phyloP scores from a whole-genome alignment of 2,797 vertebrate species.

The Syngnathus rostellatus region DNA sequence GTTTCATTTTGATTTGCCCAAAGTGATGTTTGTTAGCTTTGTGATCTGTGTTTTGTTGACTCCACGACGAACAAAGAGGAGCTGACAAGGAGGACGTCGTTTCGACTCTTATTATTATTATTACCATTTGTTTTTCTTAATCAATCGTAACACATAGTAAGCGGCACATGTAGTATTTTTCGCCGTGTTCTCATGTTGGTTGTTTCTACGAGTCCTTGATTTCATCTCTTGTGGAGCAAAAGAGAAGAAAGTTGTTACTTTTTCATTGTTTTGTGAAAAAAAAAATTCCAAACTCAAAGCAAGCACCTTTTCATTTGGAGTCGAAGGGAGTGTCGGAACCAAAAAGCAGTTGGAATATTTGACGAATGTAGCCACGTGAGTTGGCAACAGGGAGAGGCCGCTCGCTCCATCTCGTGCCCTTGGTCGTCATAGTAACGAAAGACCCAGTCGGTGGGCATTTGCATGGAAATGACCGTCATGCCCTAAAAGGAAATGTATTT shows the following conservation, averaged over 20 bases:
- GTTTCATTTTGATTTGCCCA: constrained; percentile 45
- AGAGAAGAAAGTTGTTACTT: neutral
- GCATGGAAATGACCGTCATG: neutral
- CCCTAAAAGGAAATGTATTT: neutral
- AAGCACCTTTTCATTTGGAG: too few relatives aligned
- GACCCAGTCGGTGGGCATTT: neutral
- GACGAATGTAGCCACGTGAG: neutral
- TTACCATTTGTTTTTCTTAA: neutral
- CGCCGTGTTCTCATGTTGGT: neutral
- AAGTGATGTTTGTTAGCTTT: constrained; percentile 49
- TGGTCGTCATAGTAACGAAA: neutral
- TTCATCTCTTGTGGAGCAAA: too few relatives aligned
- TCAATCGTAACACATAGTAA: neutral
- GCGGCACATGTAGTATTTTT: neutral
- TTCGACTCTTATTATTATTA: neutral
- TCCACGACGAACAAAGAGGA: constrained; percentile 1
- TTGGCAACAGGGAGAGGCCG: neutral
- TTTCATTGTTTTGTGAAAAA: too few relatives aligned
- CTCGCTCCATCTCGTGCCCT: neutral
- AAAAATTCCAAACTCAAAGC: too few relatives aligned
- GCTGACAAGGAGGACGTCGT: constrained; percentile 44
- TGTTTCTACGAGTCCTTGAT: too few relatives aligned
- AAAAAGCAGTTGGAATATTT: neutral
- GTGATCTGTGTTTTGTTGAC: constrained; percentile 48
- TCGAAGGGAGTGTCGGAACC: too few relatives aligned